phyloP scores from a whole-genome alignment of 2,797 vertebrate species.

The Pitangus sulphuratus region DNA sequence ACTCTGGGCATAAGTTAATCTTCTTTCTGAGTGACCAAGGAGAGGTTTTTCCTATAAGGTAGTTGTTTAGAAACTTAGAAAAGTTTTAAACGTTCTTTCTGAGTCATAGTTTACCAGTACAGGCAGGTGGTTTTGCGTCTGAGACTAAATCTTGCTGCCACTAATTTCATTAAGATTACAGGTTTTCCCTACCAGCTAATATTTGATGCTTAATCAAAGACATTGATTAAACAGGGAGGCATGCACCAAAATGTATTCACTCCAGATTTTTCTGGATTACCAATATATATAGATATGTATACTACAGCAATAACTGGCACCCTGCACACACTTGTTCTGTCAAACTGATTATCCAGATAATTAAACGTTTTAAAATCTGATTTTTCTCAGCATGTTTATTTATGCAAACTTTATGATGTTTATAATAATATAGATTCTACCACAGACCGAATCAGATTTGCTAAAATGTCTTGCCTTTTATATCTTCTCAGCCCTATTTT shows the following conservation, averaged over 20 bases:
- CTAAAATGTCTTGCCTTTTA: background rate
- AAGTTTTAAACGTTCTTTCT: background rate
- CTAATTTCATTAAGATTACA: background rate
- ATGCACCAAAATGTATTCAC: background rate
- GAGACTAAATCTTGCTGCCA: background rate
- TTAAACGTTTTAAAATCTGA: background rate
- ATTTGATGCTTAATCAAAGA: background rate
- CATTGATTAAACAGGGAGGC: background rate
- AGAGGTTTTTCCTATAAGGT: background rate
- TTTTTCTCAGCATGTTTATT: background rate
- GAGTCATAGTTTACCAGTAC: background rate
- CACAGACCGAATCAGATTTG: background rate
- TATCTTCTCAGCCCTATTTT: background rate
- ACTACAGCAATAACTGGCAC: background rate
- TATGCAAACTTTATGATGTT: background rate
- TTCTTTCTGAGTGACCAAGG: background rate
- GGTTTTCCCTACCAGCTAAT: background rate
- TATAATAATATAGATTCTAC: background rate
- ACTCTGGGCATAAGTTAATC: background rate
- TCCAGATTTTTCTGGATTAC: background rate
- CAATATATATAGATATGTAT: too few relatives aligned
- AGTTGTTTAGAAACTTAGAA: background rate
- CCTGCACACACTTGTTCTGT: background rate
- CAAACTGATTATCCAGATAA: background rate
- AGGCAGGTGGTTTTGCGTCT: background rate